Percentiles rank a stretch among this genome's conserved stretches.
Evolutionary conservation across 2,888 invertebrate genomes (phyloP).

Genomic region (Erebia ligea): DNA sequence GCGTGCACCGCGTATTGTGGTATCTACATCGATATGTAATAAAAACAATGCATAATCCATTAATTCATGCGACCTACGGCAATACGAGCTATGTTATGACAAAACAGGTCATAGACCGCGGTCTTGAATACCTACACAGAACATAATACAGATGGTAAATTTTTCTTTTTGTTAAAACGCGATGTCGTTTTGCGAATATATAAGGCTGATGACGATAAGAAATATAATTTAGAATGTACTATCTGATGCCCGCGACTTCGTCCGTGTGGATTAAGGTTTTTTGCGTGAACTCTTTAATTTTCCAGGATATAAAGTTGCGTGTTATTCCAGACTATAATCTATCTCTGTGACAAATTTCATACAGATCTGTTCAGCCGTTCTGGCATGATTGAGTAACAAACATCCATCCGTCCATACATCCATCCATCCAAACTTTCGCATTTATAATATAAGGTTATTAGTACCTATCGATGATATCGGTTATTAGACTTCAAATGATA

Average conservation of each 20-base stretch:
- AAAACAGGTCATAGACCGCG: not conserved
- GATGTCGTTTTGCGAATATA: not conserved
- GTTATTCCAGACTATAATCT: too few species aligned
- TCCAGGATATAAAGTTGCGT: too few species aligned
- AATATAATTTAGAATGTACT: not conserved
- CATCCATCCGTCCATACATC: too few species aligned
- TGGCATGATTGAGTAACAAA: too few species aligned
- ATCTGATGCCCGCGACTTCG: not conserved
- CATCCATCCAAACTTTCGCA: too few species aligned
- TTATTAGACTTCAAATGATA: too few species aligned
- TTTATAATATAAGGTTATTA: too few species aligned
- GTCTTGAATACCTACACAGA: not conserved
- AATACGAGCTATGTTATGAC: constrained; percentile 21
- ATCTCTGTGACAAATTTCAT: too few species aligned
- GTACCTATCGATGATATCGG: too few species aligned
- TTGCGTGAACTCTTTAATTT: too few species aligned
- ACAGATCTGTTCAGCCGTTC: too few species aligned
- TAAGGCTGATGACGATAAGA: not conserved
- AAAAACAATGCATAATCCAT: constrained; percentile 35
- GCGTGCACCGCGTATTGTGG: constrained; percentile 13
- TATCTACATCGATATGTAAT: constrained; percentile 22
- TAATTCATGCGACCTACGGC: constrained; percentile 32
- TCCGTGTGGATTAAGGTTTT: too few species aligned
- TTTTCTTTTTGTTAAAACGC: not conserved
- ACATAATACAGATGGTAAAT: not conserved